phyloP scores from a whole-genome alignment of 2,888 invertebrate species.

The Microplitis manilae region DNA sequence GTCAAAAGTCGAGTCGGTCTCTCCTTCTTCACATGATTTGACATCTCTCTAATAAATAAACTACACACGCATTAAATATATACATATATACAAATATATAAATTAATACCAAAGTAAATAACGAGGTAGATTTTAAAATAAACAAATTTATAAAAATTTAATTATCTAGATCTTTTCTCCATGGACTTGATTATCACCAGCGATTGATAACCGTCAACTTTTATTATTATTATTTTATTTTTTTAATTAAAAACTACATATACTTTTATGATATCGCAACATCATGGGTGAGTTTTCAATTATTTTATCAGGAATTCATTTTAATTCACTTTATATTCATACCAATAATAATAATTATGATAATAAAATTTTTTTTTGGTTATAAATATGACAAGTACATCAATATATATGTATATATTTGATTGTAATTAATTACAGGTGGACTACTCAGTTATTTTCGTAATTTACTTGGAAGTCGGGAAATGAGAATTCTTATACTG shows the following conservation, averaged over 20 bases:
- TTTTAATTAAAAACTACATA: background rate
- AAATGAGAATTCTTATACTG: conserved; percentile 97
- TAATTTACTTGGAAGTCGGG: conserved; percentile 94
- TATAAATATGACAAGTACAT: background rate
- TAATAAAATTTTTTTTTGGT: background rate
- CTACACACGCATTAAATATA: background rate
- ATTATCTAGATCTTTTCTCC: background rate
- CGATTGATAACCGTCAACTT: background rate
- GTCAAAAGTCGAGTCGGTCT: background rate
- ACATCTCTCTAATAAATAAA: background rate
- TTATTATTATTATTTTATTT: background rate
- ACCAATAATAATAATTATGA: background rate
- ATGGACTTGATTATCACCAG: background rate
- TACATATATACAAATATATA: background rate
- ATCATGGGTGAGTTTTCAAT: background rate
- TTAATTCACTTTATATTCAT: background rate
- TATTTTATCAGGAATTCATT: background rate
- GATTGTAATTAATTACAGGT: conserved; percentile 76
- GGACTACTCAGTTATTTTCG: conserved; percentile 97
- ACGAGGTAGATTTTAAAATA: background rate
- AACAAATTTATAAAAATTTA: background rate
- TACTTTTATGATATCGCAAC: background rate
- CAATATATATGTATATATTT: background rate
- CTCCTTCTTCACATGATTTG: background rate
- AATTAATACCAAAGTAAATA: background rate